These are phyloP conservation scores for western clawed frog (Xenopus tropicalis) DNA, from an alignment of 2,113 vertebrate species.

Conservation along the genomic window DNA sequence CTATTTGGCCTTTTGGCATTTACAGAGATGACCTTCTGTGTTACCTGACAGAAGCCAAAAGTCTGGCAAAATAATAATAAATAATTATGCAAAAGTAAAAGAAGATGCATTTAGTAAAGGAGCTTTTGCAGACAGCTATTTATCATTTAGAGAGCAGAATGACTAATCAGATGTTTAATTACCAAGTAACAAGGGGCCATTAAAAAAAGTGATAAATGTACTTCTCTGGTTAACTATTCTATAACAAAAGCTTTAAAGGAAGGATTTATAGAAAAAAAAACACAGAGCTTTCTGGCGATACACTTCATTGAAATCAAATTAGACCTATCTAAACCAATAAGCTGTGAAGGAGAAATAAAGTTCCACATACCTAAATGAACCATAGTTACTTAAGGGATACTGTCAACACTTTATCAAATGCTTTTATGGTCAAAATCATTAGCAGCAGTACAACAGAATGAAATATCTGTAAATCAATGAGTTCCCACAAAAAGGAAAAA, in stretches of 20 bases:
- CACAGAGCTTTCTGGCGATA: slow-evolving; percentile 3
- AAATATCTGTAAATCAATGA: slow-evolving; percentile 27
- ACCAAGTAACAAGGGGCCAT: slow-evolving; percentile 39
- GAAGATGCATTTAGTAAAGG: slow-evolving; percentile 31
- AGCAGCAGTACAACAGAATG: slow-evolving; percentile 6
- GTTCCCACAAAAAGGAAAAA: slow-evolving; percentile 14
- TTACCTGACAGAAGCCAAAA: not conserved
- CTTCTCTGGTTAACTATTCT: slow-evolving; percentile 12
- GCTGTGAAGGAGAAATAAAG: slow-evolving; percentile 38
- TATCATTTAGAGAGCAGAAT: slow-evolving; percentile 24
- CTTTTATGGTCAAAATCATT: slow-evolving; percentile 23
- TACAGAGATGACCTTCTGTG: not conserved
- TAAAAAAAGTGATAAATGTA: slow-evolving; percentile 35
- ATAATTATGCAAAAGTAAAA: slow-evolving; percentile 26
- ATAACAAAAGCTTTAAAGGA: not conserved
- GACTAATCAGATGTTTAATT: slow-evolving; percentile 37
- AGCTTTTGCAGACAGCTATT: slow-evolving; percentile 28
- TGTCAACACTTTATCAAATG: slow-evolving; percentile 25
- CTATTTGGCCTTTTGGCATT: not conserved
- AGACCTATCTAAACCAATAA: slow-evolving; percentile 36
- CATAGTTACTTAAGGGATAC: not conserved
- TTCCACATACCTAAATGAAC: not conserved
- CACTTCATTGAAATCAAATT: slow-evolving; percentile 32
- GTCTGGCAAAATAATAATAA: slow-evolving; percentile 13
- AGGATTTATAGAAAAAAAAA: not conserved